These are phyloP conservation scores for Trichonephila clavata DNA, from an alignment of 1,140 invertebrate species.

Conservation along the genomic window DNA sequence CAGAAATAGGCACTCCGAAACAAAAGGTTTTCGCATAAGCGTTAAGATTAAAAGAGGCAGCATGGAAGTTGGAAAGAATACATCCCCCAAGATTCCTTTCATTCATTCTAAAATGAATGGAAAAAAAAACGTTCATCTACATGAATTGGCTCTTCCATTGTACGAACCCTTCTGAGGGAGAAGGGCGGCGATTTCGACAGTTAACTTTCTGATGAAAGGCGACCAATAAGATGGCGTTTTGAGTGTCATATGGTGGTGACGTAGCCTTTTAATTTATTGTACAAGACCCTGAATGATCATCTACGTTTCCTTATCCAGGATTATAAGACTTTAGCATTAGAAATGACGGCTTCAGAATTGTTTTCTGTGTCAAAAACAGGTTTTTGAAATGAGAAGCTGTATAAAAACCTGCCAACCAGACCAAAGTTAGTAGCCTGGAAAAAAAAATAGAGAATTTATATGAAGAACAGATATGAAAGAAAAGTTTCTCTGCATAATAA, in stretches of 20 bases:
- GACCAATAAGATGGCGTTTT: conserved; percentile 36
- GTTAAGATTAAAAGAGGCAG: conserved; percentile 43
- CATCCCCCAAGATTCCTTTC: conserved; percentile 38
- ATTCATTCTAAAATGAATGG: conserved; percentile 49
- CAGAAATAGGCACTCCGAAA: conserved; percentile 54
- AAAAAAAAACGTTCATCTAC: conserved; percentile 36
- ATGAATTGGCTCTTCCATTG: conserved; percentile 44
- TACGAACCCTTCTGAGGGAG: background rate
- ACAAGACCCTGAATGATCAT: conserved; percentile 1
- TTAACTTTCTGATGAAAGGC: conserved; percentile 51
- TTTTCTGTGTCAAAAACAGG: conserved; percentile 18
- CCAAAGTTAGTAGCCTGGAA: background rate
- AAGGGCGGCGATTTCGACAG: conserved; percentile 36
- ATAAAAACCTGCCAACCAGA: conserved; percentile 13
- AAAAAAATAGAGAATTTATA: background rate
- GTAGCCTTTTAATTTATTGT: conserved; percentile 47
- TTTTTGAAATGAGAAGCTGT: background rate
- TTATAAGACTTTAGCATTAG: conserved; percentile 6
- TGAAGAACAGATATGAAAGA: conserved; percentile 31
- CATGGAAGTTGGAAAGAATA: conserved; percentile 44
- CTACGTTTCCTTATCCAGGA: conserved; percentile 27
- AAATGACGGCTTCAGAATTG: background rate
- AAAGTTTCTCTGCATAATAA: conserved; percentile 18
- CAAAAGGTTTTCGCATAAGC: conserved; percentile 38
- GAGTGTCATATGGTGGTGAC: conserved; percentile 39